Conservation (phyloP, 1,140 invertebrate genomes). For the Drepana arcuata region DNA sequence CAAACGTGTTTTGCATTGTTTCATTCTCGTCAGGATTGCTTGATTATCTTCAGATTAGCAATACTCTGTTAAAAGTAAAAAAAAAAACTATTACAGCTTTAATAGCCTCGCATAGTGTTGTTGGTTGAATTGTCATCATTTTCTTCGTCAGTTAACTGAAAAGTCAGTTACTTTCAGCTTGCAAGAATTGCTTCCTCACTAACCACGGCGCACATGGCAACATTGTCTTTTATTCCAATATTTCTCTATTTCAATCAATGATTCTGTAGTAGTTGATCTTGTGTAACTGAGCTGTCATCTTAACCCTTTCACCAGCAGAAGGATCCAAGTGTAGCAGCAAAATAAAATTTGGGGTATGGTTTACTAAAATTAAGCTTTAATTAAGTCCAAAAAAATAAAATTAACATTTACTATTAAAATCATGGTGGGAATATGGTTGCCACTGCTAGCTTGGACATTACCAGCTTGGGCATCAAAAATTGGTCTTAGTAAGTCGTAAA, state of each 20-base stretch:
- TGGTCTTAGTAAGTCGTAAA: too few relatives aligned
- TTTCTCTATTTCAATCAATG: too few relatives aligned
- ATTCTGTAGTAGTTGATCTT: too few relatives aligned
- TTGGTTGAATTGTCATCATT: constrained; percentile 20
- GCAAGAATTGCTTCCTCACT: constrained; percentile 24
- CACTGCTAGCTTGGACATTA: neutral
- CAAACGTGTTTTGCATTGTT: constrained; percentile 23
- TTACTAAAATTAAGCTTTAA: constrained; percentile 1
- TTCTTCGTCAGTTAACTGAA: too few relatives aligned
- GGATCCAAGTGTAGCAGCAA: constrained; percentile 1
- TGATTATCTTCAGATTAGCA: constrained; percentile 19
- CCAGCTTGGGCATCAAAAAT: too few relatives aligned
- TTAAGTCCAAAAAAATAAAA: neutral
- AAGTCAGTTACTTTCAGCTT: constrained; percentile 24
- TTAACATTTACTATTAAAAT: constrained; percentile 1
- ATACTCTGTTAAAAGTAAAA: too few relatives aligned
- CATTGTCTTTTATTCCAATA: constrained; percentile 20
- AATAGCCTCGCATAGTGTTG: constrained; percentile 22
- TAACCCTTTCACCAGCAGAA: constrained; percentile 8
- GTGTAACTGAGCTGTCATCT: too few relatives aligned
- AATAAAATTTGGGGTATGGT: constrained; percentile 3
- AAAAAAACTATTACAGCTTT: constrained; percentile 23
- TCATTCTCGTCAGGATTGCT: constrained; percentile 18
- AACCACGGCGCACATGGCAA: constrained; percentile 18
- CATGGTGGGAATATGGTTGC: constrained; percentile 1